Base-by-base conservation (phyloP, 1,140 invertebrate genomes). In the Rhizoglyphus robini region DNA sequence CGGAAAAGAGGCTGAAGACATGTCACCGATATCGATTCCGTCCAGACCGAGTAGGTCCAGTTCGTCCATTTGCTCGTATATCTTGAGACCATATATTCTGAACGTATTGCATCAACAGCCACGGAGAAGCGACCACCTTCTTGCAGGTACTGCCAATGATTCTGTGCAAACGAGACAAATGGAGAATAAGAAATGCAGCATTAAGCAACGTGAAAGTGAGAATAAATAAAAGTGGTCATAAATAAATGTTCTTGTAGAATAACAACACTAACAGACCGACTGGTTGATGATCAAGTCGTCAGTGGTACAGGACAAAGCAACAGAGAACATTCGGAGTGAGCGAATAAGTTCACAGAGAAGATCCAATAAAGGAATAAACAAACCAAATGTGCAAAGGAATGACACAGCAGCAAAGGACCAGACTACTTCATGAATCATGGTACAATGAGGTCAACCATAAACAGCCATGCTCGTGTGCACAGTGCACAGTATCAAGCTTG, bases 61-160 rank as follows among this genome's bases (percentile, higher is more conserved):
- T 30, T 63, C 46, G 34, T 63, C 59, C n/a, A 67, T 46, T 18
- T 67, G 49, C 23, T 58, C 64, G 47, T 65, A 96, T 69, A 96
- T 90, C 74, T 92, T 88, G 66, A 95, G 85, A 23, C 92, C 92
- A 75, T 96, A 93, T 83, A 69, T 87, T 87, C 76, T 97, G 93
- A 20, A 88, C 91, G 74, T 97, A 93, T 75, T 96, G 91, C 13
- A 97, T 82, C 67, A 98, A 79, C 49, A 85, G 82, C 93, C 93
- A 98, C 0, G 94, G 91, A 27, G 92, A 94, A 69, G 85, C 83
- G 60, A 89, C 83, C 48, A 88, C 83, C 61, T 87, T 84, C 70
- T 92, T 92, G 78, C 94, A 97, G 34, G 92, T 94, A 20, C 85
- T 91, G 76, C 94, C 75, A 86, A 86, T 67, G 94, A 93, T 80